Evolutionary conservation across 35 echinoderm and acorn worm genomes (phyloP).

Genomic region (Anneissia japonica): DNA sequence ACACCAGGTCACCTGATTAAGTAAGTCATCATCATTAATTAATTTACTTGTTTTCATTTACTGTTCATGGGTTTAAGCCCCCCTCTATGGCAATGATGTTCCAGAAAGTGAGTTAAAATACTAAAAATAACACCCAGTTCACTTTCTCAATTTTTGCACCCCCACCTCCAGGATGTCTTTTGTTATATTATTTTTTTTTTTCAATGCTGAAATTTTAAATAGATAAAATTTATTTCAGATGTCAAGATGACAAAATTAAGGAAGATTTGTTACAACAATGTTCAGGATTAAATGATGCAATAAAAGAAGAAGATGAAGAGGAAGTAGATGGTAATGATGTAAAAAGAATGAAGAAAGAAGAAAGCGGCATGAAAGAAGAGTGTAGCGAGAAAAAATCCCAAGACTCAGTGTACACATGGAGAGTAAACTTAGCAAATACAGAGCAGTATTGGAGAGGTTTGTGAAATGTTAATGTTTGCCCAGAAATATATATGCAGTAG

Average conservation of each 20-base stretch:
- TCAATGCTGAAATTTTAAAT: no score
- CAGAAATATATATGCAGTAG: background rate
- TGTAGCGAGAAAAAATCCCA: background rate
- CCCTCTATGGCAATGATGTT: background rate
- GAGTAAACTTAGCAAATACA: constrained; percentile 72
- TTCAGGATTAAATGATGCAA: constrained; percentile 8
- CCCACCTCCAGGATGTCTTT: no score
- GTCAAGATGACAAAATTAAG: background rate
- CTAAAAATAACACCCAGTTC: no score
- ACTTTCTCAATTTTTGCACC: no score
- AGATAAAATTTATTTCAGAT: background rate
- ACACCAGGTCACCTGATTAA: constrained; percentile 76
- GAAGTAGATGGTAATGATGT: background rate
- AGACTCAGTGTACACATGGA: constrained; percentile 64
- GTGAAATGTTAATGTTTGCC: background rate
- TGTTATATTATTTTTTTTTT: no score
- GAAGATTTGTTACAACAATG: background rate
- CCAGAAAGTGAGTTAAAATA: constrained; percentile 5
- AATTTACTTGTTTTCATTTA: background rate
- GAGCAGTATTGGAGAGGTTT: constrained; percentile 81
- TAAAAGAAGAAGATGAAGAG: constrained; percentile 55
- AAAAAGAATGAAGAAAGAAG: constrained; percentile 19
- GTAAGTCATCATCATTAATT: constrained; percentile 24
- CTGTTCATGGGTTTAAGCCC: background rate
- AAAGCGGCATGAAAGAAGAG: constrained; percentile 2